Evolutionary conservation across 2,797 vertebrate genomes (phyloP), one percentile per base, ranked within the genome.

Genomic region (Acanthiza pusilla): DNA sequence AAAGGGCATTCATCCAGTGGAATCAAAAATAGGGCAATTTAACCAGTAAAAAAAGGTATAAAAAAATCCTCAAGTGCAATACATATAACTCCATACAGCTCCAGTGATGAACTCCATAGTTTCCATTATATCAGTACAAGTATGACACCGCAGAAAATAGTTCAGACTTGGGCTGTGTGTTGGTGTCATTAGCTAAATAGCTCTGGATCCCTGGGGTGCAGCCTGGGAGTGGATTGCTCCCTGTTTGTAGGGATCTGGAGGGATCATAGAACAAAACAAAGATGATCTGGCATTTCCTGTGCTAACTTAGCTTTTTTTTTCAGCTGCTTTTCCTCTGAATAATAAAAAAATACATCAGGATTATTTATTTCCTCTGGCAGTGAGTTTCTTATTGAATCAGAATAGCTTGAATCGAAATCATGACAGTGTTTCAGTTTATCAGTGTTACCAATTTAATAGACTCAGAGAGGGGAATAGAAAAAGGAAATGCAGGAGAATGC

Each of bases 331-430:
- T 23, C 23, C 19, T 30, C 65, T 1, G 7, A 4, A 77, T 55
- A 45, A 9, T 15, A 32, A 75, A 70, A 60, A 42, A 36, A 14
- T 4, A 19, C 5, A 43, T 47, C 48, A 45, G 32, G 48, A 66
- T 76, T 90, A 75, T 86, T 78, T 93, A 72, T 85, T 94, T 93
- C 71, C n/a, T 79, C 36, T 77, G 38, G 47, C 50, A 57, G 32
- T 0, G 0, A 58, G 54, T 85, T 93, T 85, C 45, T 87, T 13
- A 22, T 54, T 87, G 75, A 87, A 77, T 94, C 50, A 74, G 61
- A 93, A 53, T 61, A 77, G 65, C 57, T 71, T 55, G 67, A 83
- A 75, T 73, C 0, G 0, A 84, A 88, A 81, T 85, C 40, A 45
- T 60, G 60, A 34, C 75, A 55, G 34, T 58, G 47, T 77, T 96